Evolutionary conservation across 2,888 invertebrate species (phyloP).

Genomic region (Acleris holmiana): DNA sequence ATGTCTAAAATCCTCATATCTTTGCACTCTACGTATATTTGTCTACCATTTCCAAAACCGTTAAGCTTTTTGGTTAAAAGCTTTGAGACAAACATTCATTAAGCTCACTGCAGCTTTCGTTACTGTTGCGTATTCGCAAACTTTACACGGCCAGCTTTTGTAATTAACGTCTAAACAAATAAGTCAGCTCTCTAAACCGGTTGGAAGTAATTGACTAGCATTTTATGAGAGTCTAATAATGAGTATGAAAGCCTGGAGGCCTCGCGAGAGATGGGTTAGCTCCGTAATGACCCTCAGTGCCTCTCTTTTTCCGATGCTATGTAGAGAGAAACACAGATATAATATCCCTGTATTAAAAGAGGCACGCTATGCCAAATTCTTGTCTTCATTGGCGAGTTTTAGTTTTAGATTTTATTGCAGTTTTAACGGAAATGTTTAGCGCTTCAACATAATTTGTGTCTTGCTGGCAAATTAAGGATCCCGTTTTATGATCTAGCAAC

Average conservation of each 20-base stretch:
- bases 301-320: no score
- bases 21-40: neutral
- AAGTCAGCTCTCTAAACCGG: conserved; percentile 26
- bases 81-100: conserved; percentile 24
- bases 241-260: conserved; percentile 11
- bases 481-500: neutral
- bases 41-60: neutral
- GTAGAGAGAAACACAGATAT: no score
- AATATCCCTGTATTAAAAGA: no score
- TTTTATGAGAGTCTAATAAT: conserved; percentile 27
- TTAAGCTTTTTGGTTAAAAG: conserved; percentile 28
- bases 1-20: neutral
- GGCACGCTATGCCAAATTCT: neutral
- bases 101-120: conserved; percentile 14
- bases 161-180: conserved; percentile 24
- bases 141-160: conserved; percentile 21
- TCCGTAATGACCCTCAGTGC: no score
- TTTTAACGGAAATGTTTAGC: conserved; percentile 14
- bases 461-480: conserved; percentile 13
- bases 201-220: conserved; percentile 25
- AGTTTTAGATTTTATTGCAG: conserved; percentile 4
- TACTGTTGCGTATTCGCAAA: conserved; percentile 12
- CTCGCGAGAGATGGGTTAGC: conserved; percentile 2
- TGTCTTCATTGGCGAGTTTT: neutral
- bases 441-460: conserved; percentile 17